These are phyloP conservation scores for Oscheius myriophilus DNA, from an alignment of 2,888 invertebrate genomes.

Conservation along the genomic window DNA sequence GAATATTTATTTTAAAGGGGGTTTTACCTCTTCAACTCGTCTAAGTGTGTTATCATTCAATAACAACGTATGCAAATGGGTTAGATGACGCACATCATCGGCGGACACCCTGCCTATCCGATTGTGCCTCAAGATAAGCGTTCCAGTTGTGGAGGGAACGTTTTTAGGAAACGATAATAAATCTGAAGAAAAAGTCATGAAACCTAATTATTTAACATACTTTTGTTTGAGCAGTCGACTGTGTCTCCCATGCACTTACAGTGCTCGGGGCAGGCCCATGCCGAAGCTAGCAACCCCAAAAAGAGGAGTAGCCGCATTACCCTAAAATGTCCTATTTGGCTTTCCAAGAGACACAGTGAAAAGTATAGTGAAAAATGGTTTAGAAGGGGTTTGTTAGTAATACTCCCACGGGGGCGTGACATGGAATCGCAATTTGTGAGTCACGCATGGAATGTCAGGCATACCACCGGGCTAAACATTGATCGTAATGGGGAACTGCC, in stretches of 20 bases:
- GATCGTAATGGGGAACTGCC: background rate
- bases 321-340: background rate
- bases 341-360: no score
- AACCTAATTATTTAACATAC: conserved; percentile 2
- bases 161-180: conserved; percentile 19
- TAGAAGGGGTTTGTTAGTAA: no score
- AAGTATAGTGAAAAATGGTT: no score
- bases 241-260: conserved; percentile 27
- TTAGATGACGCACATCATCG: conserved; percentile 30
- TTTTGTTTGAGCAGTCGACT: conserved; percentile 26
- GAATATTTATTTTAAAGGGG: background rate
- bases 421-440: no score
- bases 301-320: conserved; percentile 22
- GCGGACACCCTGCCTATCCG: conserved; percentile 7
- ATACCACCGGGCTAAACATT: background rate
- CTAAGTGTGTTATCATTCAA: conserved; percentile 39
- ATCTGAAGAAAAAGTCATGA: background rate
- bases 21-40: conserved; percentile 41
- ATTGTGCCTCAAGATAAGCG: conserved; percentile 29
- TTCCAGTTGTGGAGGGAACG: conserved; percentile 18
- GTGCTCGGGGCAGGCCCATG: conserved; percentile 18
- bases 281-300: conserved; percentile 21
- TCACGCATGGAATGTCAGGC: no score
- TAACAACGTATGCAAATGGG: conserved; percentile 37
- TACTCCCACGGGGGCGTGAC: no score